Percentiles rank a stretch among this genome's conserved stretches.
Conservation (phyloP, 1,140 invertebrate genomes). For the Zaprionus africanus region DNA sequence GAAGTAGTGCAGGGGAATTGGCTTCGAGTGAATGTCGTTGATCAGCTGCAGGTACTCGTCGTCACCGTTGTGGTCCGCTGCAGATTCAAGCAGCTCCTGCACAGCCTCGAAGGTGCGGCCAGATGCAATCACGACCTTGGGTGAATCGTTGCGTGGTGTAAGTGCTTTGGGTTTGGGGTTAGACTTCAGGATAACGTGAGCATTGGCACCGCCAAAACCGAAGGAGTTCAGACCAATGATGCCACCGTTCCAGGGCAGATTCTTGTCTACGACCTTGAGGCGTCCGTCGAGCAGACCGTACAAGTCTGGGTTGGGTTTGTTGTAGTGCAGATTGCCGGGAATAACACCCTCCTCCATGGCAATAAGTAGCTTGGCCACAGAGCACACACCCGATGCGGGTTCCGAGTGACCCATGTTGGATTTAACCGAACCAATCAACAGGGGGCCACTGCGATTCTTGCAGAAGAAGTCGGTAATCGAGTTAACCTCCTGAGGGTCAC, state of each 20-base stretch:
- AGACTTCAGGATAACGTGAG: slow-evolving; percentile 93
- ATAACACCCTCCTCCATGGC: slow-evolving; percentile 95
- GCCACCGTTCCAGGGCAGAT: slow-evolving; percentile 93
- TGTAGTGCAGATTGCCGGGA: slow-evolving; percentile 95
- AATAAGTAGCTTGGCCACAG: slow-evolving; percentile 95
- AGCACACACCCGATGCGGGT: slow-evolving; percentile 95
- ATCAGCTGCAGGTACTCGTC: slow-evolving; percentile 92
- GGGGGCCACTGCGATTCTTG: slow-evolving; percentile 90
- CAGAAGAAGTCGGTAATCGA: slow-evolving; percentile 97
- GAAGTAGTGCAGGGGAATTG: slow-evolving; percentile 89
- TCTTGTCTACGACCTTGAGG: slow-evolving; percentile 93
- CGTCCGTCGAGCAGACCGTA: slow-evolving; percentile 93
- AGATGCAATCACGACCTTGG: slow-evolving; percentile 91
- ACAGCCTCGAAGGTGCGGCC: slow-evolving; percentile 94
- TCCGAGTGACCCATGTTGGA: slow-evolving; percentile 99
- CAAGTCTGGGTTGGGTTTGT: slow-evolving; percentile 94
- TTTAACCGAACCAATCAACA: slow-evolving; percentile 97
- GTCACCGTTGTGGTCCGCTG: slow-evolving; percentile 87
- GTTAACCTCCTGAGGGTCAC: slow-evolving; percentile 98
- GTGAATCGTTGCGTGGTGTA: slow-evolving; percentile 85
- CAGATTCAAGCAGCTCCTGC: slow-evolving; percentile 88
- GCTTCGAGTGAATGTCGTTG: slow-evolving; percentile 89
- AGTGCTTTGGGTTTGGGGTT: slow-evolving; percentile 90
- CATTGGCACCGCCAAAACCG: slow-evolving; percentile 98
- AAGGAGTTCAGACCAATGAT: slow-evolving; percentile 96